Evolutionary conservation across 2,888 invertebrate genomes (phyloP).

Genomic region (Philereme vetulata): DNA sequence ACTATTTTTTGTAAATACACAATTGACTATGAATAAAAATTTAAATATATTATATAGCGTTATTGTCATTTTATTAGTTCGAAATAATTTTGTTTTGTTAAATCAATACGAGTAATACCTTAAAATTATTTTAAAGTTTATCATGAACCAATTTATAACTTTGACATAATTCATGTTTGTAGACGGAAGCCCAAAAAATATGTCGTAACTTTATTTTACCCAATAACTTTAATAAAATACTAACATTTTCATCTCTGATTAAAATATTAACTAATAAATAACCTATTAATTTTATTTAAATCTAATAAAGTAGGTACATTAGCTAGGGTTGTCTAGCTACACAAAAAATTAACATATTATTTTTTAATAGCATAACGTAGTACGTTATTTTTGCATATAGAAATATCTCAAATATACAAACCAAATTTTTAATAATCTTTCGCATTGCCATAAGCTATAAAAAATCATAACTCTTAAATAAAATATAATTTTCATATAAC

Average conservation of each 20-base stretch:
- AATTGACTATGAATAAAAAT: slow-evolving; percentile 34
- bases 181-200: slow-evolving; percentile 39
- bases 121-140: slow-evolving; percentile 1
- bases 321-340: slow-evolving; percentile 34
- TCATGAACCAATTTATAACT: slow-evolving; percentile 12
- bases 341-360: neutral
- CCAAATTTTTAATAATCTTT: slow-evolving; percentile 29
- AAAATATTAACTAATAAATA: neutral
- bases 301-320: neutral
- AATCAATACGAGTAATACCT: slow-evolving; percentile 16
- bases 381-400: no score
- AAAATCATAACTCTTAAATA: slow-evolving; percentile 6
- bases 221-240: slow-evolving; percentile 22
- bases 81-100: slow-evolving; percentile 30
- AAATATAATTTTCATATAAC: neutral
- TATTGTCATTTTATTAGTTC: slow-evolving; percentile 41
- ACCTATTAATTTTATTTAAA: neutral
- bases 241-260: slow-evolving; percentile 13
- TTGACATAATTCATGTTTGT: slow-evolving; percentile 26
- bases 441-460: slow-evolving; percentile 41
- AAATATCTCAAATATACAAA: neutral
- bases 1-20: slow-evolving; percentile 30
- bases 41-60: slow-evolving; percentile 35
- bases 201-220: slow-evolving; percentile 9
- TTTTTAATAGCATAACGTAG: neutral